These are phyloP conservation scores for Petromus typicus DNA, from an alignment of 2,113 vertebrate genomes.

Conservation along the genomic window DNA sequence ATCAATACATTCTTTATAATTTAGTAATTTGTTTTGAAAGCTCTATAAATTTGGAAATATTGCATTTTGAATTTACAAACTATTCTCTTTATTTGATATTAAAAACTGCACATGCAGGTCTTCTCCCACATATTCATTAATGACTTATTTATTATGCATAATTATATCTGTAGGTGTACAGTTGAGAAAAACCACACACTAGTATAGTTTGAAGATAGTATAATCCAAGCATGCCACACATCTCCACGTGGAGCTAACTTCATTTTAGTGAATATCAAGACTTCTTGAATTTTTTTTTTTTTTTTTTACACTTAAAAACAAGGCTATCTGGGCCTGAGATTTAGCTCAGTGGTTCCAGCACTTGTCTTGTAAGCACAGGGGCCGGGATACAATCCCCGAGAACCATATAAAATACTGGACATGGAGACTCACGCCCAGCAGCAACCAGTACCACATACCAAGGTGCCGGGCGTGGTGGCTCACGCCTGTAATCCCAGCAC, in stretches of 20 bases:
- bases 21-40: constrained; percentile 63
- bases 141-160: not conserved
- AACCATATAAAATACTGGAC: too few species aligned
- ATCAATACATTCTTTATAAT: not conserved
- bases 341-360: too few species aligned
- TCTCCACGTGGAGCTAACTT: not conserved
- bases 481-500: too few species aligned
- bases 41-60: not conserved
- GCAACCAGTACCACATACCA: too few species aligned
- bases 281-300: not conserved
- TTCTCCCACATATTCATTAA: not conserved
- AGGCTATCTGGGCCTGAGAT: too few species aligned
- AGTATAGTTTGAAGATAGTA: not conserved
- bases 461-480: too few species aligned
- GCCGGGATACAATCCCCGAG: too few species aligned
- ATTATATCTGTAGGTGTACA: not conserved
- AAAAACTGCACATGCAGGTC: not conserved
- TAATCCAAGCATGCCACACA: not conserved
- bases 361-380: too few species aligned
- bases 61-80: constrained; percentile 35
- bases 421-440: too few species aligned
- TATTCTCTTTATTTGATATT: constrained; percentile 15
- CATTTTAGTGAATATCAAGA: constrained; percentile 10
- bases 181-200: not conserved
- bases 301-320: not conserved